Base-by-base conservation (phyloP, 2,113 vertebrate species). In the Myotis brandtii region DNA sequence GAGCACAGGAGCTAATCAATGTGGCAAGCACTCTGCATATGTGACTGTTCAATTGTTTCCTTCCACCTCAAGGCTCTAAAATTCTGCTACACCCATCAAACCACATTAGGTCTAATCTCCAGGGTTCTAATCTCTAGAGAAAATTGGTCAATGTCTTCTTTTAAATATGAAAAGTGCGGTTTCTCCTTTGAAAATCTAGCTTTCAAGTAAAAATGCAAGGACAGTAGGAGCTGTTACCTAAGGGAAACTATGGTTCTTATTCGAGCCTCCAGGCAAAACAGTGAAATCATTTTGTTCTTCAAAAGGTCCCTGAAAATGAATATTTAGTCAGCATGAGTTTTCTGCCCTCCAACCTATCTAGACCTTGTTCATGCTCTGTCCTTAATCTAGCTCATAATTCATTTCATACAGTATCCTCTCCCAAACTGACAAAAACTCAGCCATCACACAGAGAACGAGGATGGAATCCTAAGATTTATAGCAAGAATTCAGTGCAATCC, bases 191-290 rank as follows among this genome's bases (percentile, higher is more conserved):
- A 91, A 95, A 94, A 52, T 10, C 75, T 81, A 87, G 10, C 77
- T 94, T 93, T 75, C 86, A 93, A 80, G 82, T 86, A 75, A 85
- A 93, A 94, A 84, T 27, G 25, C 67, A 84, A 75, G 3, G 81
- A 75, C 46, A 59, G 32, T 32, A 43, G 79, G 34, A 95, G 16
- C 46, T 56, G 10, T 80, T 79, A 56, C 2, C 20, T 56, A 91
- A 93, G 27, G 32, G 62, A 94, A 96, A 40, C 18, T 43, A 89
- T 32, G 5, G 40, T 56, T 87, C n/a, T 90, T 56, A 62, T 83
- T 64, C 64, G n/a, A 80, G 66, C 73, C 82, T 81, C 23, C 6
- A 13, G 18, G 82, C 32, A 91, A 88, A 91, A 93, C 69, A 91
- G 89, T 67, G 73, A 66, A 21, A 70, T 75, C 73, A 75, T 52